Percentiles rank a stretch among this genome's conserved stretches.
These are phyloP conservation scores for Stramonita haemastoma DNA, from an alignment of 2,888 invertebrate genomes.

Conservation along the genomic window DNA sequence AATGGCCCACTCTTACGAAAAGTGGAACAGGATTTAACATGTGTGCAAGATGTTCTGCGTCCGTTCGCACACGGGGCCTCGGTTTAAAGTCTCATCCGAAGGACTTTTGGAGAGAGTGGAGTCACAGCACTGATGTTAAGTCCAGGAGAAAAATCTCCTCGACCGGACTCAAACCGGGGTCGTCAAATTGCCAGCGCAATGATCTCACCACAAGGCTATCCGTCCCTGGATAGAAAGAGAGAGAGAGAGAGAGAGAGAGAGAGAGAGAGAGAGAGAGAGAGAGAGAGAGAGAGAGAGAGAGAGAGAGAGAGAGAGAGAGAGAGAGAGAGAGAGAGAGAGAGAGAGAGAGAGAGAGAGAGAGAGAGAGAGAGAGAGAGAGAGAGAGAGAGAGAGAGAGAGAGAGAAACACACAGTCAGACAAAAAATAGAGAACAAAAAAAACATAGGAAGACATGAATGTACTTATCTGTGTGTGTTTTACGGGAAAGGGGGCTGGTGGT, in stretches of 20 bases:
- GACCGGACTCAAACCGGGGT: no score
- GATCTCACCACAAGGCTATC: no score
- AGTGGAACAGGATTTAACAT: no score
- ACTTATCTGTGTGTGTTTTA: no score
- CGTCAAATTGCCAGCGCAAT: no score
- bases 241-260: background rate
- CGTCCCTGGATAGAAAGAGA: background rate
- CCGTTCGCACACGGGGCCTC: no score
- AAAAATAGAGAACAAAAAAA: background rate
- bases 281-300: conserved; percentile 26
- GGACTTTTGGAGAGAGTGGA: no score
- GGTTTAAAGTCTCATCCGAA: no score
- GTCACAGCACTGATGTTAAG: no score
- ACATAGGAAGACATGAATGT: background rate
- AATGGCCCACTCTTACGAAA: no score
- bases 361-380: background rate
- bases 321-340: conserved; percentile 36
- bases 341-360: conserved; percentile 37
- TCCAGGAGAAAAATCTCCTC: no score
- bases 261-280: background rate
- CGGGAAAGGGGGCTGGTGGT: background rate
- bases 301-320: conserved; percentile 37
- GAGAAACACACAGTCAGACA: background rate
- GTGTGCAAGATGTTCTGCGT: no score
- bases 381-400: background rate